Percentiles rank a stretch among this genome's conserved stretches.
phyloP scores from a whole-genome alignment of 2,888 invertebrate genomes.

The Gasteruption jaculator region DNA sequence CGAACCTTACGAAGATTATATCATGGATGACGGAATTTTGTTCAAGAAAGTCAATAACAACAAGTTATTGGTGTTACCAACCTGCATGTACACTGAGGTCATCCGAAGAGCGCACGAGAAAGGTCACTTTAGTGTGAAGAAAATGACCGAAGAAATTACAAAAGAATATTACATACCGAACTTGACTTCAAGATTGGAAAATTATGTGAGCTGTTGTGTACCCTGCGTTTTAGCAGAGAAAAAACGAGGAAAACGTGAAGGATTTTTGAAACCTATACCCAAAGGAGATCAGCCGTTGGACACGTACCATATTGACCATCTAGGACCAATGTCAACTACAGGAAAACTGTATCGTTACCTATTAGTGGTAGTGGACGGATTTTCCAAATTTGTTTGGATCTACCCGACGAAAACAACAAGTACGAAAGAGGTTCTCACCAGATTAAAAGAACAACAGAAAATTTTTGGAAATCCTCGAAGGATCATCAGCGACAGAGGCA shows the following conservation, averaged over 20 bases:
- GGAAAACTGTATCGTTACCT: too few relatives aligned
- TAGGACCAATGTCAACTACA: too few relatives aligned
- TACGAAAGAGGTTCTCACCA: too few relatives aligned
- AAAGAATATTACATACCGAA: slow-evolving; percentile 19
- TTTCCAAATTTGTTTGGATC: slow-evolving; percentile 23
- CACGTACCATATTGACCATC: slow-evolving; percentile 9
- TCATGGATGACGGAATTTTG: background rate
- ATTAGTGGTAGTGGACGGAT: slow-evolving; percentile 26
- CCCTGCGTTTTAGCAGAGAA: slow-evolving; percentile 13
- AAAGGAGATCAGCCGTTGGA: slow-evolving; percentile 10
- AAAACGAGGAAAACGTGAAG: slow-evolving; percentile 17
- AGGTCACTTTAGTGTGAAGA: slow-evolving; percentile 19
- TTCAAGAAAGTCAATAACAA: slow-evolving; percentile 3
- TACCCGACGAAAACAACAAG: too few relatives aligned
- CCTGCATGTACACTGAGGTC: slow-evolving; percentile 15
- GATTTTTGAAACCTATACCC: slow-evolving; percentile 12
- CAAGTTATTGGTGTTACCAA: slow-evolving; percentile 16
- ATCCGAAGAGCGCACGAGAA: slow-evolving; percentile 16
- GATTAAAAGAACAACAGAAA: too few relatives aligned
- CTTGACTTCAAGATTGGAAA: slow-evolving; percentile 17
- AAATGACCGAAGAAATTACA: slow-evolving; percentile 14
- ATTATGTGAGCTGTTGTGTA: slow-evolving; percentile 15
- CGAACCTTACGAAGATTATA: slow-evolving; percentile 15
- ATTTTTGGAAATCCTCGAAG: too few relatives aligned
- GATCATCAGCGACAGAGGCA: too few relatives aligned